Percentiles rank a stretch among this genome's conserved stretches.
phyloP scores from a whole-genome alignment of 2,797 vertebrate genomes.

The Tokudaia tokunoshimensis region DNA sequence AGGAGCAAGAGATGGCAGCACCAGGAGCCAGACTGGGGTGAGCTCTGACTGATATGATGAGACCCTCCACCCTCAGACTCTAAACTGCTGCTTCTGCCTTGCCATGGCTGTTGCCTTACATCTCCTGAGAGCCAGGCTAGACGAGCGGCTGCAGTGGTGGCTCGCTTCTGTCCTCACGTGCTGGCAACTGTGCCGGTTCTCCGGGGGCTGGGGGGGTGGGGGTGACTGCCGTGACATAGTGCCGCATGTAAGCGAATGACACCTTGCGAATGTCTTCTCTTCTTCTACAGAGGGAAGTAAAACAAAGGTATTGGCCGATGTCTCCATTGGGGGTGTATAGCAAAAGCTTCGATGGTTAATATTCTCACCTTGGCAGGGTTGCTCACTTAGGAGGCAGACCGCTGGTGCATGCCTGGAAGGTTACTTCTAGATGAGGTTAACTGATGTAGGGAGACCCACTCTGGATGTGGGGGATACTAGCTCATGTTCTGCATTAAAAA shows the following conservation, averaged over 20 bases:
- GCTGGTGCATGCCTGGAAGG: background rate
- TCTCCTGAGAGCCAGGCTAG: background rate
- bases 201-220: no score
- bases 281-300: background rate
- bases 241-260: accelerated
- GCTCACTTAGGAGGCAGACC: background rate
- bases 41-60: no score
- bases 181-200: background rate
- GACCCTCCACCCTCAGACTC: background rate
- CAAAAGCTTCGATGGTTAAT: background rate
- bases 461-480: background rate
- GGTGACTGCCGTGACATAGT: background rate
- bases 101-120: accelerated
- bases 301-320: background rate
- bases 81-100: background rate
- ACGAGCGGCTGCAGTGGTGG: no score
- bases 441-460: background rate
- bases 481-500: background rate
- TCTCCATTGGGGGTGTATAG: background rate
- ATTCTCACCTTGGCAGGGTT: background rate
- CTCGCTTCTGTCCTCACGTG: no score
- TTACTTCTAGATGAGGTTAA: background rate
- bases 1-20: accelerated
- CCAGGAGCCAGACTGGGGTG: background rate
- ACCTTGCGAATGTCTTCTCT: background rate